These are phyloP conservation scores for Radopholus similis DNA, from an alignment of 1,140 invertebrate species.

Conservation along the genomic window DNA sequence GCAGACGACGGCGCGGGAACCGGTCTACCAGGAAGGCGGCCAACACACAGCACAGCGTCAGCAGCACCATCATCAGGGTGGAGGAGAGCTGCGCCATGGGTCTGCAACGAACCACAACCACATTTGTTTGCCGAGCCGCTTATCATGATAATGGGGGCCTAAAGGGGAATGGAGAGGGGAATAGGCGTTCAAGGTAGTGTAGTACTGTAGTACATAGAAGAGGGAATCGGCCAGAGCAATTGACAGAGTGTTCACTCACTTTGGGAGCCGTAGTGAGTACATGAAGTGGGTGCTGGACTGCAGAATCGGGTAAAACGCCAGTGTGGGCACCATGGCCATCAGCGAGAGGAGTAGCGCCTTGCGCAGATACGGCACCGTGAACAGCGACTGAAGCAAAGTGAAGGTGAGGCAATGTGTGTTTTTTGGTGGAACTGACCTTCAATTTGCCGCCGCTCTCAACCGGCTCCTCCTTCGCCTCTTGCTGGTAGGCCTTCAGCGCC, in stretches of 20 bases:
- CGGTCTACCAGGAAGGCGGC: constrained; percentile 42
- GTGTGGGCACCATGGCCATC: constrained; percentile 33
- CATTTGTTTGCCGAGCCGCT: not conserved
- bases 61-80: constrained; percentile 50
- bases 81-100: constrained; percentile 42
- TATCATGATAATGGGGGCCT: no score
- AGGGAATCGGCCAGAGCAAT: not conserved
- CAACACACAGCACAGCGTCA: constrained; percentile 41
- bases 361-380: constrained; percentile 39
- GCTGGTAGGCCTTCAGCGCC: constrained; percentile 30
- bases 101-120: constrained; percentile 26
- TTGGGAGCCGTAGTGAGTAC: constrained; percentile 26
- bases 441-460: constrained; percentile 9
- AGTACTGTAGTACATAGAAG: not conserved
- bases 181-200: not conserved
- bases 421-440: not conserved
- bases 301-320: constrained; percentile 57
- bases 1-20: constrained; percentile 38
- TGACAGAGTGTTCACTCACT: constrained; percentile 18
- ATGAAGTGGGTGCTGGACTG: constrained; percentile 51
- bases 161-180: no score
- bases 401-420: not conserved
- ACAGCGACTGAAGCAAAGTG: constrained; percentile 18
- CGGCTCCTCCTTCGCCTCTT: constrained; percentile 27
- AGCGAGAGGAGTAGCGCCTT: constrained; percentile 44